Base-by-base conservation (phyloP, 1,140 invertebrate species). In the silkworm (Bombyx mori) region DNA sequence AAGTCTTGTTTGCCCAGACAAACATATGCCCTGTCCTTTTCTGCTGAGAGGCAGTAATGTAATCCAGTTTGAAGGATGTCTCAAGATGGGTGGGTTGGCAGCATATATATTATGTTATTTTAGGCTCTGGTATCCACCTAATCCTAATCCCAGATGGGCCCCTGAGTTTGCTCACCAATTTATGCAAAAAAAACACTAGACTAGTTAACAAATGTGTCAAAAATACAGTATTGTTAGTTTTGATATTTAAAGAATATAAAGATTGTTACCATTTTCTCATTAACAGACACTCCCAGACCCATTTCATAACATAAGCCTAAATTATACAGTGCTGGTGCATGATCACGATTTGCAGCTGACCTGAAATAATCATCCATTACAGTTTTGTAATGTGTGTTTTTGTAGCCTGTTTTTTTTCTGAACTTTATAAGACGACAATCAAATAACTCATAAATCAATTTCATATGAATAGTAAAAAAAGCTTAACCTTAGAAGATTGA, bases 251-350 rank as follows among this genome's bases (percentile, higher is more conserved):
- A 42, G 3, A 42, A 42, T 18, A 9, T n/a, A 6, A 45, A 6
- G 35, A 48, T 12, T 42, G 69, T 75, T 84, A 91, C 90, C 80
- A 88, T 87, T 72, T 78, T 82, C 52, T 89, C 86, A 84, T 92
- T 85, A 45, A 82, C 74, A 18, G 79, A 69, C n/a, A 90, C 89
- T 61, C 91, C 91, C 52, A 92, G 68, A 7, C 91, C 91, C 58
- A 88, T 75, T 70, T 92, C 91, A 69, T 91, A 89, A 69, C 91
- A 92, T 3, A 92, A 67, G 43, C 86, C 91, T 56, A 92, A 75
- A 72, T 92, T 92, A 55, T 89, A 92, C 47, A 89, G 75, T 56
- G 91, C 91, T 62, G 88, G 88, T 60, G 89, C 73, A 71, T 91
- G 89, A 55, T 89, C 88, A 50, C 90, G 76, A 56, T 82, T 81